phyloP scores from a whole-genome alignment of 2,113 vertebrate genomes.

The Mesocricetus auratus region DNA sequence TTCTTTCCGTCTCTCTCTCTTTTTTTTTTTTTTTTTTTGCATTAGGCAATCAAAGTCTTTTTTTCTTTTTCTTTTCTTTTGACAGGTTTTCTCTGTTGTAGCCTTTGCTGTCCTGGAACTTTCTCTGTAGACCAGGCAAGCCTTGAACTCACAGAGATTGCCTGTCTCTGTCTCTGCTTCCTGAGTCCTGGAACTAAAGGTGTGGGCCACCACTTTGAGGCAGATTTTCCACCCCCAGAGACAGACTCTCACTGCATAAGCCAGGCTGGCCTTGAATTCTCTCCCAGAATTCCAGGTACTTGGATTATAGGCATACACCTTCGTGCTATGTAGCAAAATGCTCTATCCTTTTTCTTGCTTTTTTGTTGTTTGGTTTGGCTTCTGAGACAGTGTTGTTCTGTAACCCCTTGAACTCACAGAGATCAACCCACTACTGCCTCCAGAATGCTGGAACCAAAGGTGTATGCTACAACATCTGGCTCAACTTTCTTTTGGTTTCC shows the following conservation, averaged over 20 bases:
- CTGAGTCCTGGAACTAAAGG: not conserved
- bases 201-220: not conserved
- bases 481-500: not conserved
- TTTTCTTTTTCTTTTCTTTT: not conserved
- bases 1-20: not conserved
- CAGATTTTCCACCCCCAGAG: not conserved
- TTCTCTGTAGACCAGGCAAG: not conserved
- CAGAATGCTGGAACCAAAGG: not conserved
- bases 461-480: not conserved
- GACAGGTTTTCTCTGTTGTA: not conserved
- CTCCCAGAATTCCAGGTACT: not conserved
- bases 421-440: not conserved
- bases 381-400: not conserved
- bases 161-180: not conserved
- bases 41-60: no score
- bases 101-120: not conserved
- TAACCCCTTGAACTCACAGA: not conserved
- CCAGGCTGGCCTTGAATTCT: not conserved
- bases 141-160: not conserved
- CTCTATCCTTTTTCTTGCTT: not conserved
- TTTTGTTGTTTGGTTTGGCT: not conserved
- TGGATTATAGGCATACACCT: not conserved
- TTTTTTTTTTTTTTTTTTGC: no score
- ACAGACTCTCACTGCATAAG: not conserved
- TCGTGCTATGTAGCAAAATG: not conserved